phyloP scores from a whole-genome alignment of 2,888 invertebrate genomes.

The Stenotaenia linearis region DNA sequence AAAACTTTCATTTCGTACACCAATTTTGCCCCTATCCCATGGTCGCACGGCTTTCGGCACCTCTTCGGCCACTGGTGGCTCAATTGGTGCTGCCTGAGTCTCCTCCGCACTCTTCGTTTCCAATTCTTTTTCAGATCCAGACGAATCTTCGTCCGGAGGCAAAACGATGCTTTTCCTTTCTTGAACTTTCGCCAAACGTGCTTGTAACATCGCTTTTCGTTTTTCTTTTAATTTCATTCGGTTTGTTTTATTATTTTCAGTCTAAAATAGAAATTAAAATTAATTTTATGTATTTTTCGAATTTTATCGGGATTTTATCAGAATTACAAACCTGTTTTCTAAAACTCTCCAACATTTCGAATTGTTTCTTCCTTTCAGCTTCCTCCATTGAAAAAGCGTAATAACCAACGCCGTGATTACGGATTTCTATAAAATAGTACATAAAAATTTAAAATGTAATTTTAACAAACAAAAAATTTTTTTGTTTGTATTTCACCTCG shows the following conservation, averaged over 20 bases:
- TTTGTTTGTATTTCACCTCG: slow-evolving; percentile 60
- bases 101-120: no score
- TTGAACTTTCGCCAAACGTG: slow-evolving; percentile 47
- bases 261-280: slow-evolving; percentile 40
- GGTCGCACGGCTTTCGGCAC: slow-evolving; percentile 52
- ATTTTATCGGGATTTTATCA: no score
- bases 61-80: background rate
- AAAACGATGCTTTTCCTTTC: slow-evolving; percentile 40
- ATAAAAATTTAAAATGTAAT: background rate
- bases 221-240: slow-evolving; percentile 46
- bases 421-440: slow-evolving; percentile 59
- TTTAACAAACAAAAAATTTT: background rate
- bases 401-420: slow-evolving; percentile 87
- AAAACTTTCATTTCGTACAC: slow-evolving; percentile 44
- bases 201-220: slow-evolving; percentile 44
- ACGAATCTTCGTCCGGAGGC: slow-evolving; percentile 32
- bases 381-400: slow-evolving; percentile 86
- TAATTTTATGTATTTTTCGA: background rate
- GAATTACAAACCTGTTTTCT: slow-evolving; percentile 50
- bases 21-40: slow-evolving; percentile 68
- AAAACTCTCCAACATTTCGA: slow-evolving; percentile 65
- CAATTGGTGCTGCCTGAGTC: background rate
- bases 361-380: slow-evolving; percentile 68
- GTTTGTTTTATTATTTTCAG: slow-evolving; percentile 42
- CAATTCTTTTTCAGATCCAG: background rate